Evolutionary conservation across 1,140 invertebrate species (phyloP), one percentile per base, ranked within the genome.

Genomic region (Rhagoletis zephyria): DNA sequence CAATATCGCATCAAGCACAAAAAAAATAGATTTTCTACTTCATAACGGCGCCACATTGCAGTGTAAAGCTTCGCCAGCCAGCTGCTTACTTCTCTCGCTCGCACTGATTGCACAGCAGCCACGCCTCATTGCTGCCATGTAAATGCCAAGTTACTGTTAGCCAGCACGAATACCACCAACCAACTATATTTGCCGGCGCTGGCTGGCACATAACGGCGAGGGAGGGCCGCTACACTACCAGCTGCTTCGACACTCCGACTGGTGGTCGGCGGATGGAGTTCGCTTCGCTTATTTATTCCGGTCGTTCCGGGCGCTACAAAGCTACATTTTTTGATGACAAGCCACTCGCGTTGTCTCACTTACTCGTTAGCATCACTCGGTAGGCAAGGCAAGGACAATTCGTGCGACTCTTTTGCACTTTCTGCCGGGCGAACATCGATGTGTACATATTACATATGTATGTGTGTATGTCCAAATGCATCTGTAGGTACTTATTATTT

Each of bases 291-390:
- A 81, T 81, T 56, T 51, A 81, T n/a, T 56, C 5, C n/a, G 48
- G 48, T 81, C 74, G 74, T 40, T 59, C 30, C 30, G 30, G 4
- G 10, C 6, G 60, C 85, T 85, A 85, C 85, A 85, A 85, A 85
- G 16, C 85, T 85, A 85, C 85, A 85, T 19, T 85, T 60, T 5
- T 42, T 14, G 30, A 0, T 30, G 30, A 30, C 56, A 61, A 60
- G 56, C 9, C 19, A 30, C 16, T 16, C 3, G 9, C n/a, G 40
- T 85, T 63, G 59, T 85, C 85, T 63, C 60, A 30, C 59, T 85
- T 16, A 56, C 48, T 9, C 74, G 48, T 19, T 45, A 51, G 48
- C 16, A 30, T 42, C n/a, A 56, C 9, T 9, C 6, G 40, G 2
- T 40, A 19, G 2, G n/a, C n/a, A n/a, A n/a, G n/a, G 7, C 45